phyloP scores from a whole-genome alignment of 2,113 vertebrate species.

The Zootoca vivipara region DNA sequence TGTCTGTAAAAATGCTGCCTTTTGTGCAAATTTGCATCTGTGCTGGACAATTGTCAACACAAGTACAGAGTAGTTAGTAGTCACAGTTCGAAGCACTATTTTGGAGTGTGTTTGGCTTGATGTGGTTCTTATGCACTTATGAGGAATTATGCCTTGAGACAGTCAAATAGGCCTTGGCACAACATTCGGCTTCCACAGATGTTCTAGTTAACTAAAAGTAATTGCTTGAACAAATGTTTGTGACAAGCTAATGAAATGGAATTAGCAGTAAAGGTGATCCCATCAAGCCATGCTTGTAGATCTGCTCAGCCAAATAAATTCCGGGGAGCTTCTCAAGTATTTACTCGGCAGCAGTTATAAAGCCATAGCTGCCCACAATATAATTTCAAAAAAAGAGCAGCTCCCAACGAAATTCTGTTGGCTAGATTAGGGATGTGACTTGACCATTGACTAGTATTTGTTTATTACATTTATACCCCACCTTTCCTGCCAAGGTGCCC shows the following conservation, averaged over 20 bases:
- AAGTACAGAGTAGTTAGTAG: neutral
- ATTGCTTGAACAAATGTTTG: conserved; percentile 58
- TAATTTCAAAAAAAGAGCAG: neutral
- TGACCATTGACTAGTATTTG: neutral
- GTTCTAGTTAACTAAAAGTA: conserved; percentile 61
- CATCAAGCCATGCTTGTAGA: conserved; percentile 23
- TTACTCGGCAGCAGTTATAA: conserved; percentile 25
- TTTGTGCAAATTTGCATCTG: neutral
- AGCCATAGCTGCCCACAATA: neutral
- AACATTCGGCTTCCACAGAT: conserved; percentile 55
- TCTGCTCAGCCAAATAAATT: conserved; percentile 31
- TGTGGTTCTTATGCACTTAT: neutral
- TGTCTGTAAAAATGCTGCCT: neutral
- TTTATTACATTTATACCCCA: neutral
- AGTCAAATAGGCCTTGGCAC: neutral
- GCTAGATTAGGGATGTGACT: neutral
- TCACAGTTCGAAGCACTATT: neutral
- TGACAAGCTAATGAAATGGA: conserved; percentile 57
- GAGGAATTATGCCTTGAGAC: neutral
- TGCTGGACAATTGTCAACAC: neutral
- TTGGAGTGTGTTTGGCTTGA: neutral
- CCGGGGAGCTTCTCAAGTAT: conserved; percentile 33
- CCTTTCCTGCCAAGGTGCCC: neutral
- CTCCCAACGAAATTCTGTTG: neutral
- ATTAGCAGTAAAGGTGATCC: conserved; percentile 43